These are phyloP conservation scores for Cenopis cana DNA, from an alignment of 2,888 invertebrate genomes.

Conservation along the genomic window DNA sequence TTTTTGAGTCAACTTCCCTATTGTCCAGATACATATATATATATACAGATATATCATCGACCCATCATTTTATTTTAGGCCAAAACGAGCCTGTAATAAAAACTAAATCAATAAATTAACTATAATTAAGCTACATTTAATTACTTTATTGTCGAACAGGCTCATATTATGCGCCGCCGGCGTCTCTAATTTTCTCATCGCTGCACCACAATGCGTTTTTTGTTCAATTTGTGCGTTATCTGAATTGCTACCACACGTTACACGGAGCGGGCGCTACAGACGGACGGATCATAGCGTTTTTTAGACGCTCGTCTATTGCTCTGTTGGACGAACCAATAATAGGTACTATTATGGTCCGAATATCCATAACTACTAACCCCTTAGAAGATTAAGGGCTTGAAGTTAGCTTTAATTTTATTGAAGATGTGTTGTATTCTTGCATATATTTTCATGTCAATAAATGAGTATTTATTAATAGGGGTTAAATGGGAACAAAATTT, in stretches of 20 bases:
- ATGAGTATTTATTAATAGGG: too few relatives aligned
- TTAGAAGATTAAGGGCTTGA: too few relatives aligned
- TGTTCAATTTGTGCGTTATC: conserved; percentile 82
- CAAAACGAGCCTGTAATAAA: not conserved
- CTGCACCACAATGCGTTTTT: conserved; percentile 56
- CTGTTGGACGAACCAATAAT: too few relatives aligned
- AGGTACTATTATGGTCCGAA: too few relatives aligned
- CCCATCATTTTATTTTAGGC: not conserved
- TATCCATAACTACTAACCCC: too few relatives aligned
- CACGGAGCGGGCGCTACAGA: conserved; percentile 54
- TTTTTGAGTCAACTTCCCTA: too few relatives aligned
- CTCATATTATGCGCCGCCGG: not conserved
- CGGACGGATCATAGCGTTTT: conserved; percentile 48
- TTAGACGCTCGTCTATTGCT: not conserved
- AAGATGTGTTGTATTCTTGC: too few relatives aligned
- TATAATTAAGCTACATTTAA: not conserved
- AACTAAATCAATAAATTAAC: not conserved
- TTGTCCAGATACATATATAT: too few relatives aligned
- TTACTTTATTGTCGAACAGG: conserved; percentile 6
- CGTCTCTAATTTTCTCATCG: conserved; percentile 32
- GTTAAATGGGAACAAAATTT: too few relatives aligned
- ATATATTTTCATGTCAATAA: too few relatives aligned
- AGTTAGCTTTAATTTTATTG: too few relatives aligned
- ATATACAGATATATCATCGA: too few relatives aligned
- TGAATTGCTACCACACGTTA: conserved; percentile 81